Evolutionary conservation across 1,140 invertebrate species (phyloP), one percentile per base, ranked within the genome.

Genomic region (Pararge aegeria): DNA sequence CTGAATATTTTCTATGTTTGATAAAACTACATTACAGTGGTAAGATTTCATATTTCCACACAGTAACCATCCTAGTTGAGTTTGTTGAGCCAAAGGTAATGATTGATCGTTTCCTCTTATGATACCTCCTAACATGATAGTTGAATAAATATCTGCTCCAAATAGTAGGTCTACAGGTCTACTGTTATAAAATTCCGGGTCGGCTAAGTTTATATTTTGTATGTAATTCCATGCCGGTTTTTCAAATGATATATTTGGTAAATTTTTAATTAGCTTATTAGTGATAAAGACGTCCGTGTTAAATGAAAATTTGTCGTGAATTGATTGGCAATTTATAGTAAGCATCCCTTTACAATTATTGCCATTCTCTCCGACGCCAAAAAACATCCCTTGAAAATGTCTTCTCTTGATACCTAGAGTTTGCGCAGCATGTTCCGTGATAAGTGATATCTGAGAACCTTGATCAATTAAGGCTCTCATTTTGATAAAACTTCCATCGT

Each of bases 21-120:
- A 27, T 27, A 27, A 27, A 27, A 27, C 24, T 27, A 7, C 7
- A 7, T 27, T 27, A 27, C 65, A 64, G 2, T 66, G 57, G 7
- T 61, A 60, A 12, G 59, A 65, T 61, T 59, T 61, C 2, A 66
- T 5, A 40, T 55, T 61, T 0, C 72, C 69, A 21, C 64, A 66
- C n/a, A 75, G 19, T 10, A 75, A 55, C 72, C 68, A 75, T 1
- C 68, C 68, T 16, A 75, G 16, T 4, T 66, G 62, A 12, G 62
- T 75, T 20, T 67, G 61, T 52, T 75, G 73, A 0, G 66, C 69
- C 0, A 68, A 21, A 27, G 24, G 7, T 3, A 63, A 64, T 9
- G 57, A 42, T 12, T 40, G 4, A 2, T 27, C 12, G 9, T 9
- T 12, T 16, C 44, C 46, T 42, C 55, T 65, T 0, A 67, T 30